Percentiles rank a stretch among this genome's conserved stretches.
phyloP scores from a whole-genome alignment of 2,797 vertebrate genomes.

The Channa striata region DNA sequence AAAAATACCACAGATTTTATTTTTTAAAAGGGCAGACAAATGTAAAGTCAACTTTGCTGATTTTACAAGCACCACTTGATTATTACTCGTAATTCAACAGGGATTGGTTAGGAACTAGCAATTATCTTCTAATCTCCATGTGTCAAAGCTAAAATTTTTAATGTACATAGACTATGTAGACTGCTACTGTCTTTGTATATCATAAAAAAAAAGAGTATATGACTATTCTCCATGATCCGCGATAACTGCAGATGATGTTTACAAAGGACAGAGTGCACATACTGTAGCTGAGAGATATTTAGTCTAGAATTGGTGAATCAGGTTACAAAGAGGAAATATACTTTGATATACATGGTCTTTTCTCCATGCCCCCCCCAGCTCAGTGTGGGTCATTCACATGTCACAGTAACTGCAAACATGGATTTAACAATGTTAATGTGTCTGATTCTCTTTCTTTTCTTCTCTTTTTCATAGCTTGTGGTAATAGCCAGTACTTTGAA shows the following conservation, averaged over 20 bases:
- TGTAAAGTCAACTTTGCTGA: not conserved
- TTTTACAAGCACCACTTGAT: not conserved
- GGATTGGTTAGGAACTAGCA: not conserved
- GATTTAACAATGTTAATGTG: not conserved
- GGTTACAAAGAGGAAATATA: slow-evolving; percentile 29
- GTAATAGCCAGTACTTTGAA: slow-evolving; percentile 95
- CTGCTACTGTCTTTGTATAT: too few relatives aligned
- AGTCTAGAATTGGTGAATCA: slow-evolving; percentile 26
- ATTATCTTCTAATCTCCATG: not conserved
- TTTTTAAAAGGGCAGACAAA: too few relatives aligned
- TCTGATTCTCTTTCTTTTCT: not conserved
- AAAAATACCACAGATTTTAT: too few relatives aligned
- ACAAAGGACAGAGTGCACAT: slow-evolving; percentile 5
- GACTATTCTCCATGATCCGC: slow-evolving; percentile 22
- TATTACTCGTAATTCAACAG: not conserved
- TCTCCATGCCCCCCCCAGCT: not conserved
- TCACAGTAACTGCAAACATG: not conserved
- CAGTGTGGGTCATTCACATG: not conserved
- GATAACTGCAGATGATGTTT: slow-evolving; percentile 29
- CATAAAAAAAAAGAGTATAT: too few relatives aligned
- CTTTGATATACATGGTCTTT: slow-evolving; percentile 3
- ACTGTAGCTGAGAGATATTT: slow-evolving; percentile 1
- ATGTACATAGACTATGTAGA: slow-evolving; percentile 12
- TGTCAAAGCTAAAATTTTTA: slow-evolving; percentile 43
- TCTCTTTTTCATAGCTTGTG: slow-evolving; percentile 87